phyloP scores from a whole-genome alignment of 2,113 vertebrate genomes.

The Heterotilapia buettikoferi region DNA sequence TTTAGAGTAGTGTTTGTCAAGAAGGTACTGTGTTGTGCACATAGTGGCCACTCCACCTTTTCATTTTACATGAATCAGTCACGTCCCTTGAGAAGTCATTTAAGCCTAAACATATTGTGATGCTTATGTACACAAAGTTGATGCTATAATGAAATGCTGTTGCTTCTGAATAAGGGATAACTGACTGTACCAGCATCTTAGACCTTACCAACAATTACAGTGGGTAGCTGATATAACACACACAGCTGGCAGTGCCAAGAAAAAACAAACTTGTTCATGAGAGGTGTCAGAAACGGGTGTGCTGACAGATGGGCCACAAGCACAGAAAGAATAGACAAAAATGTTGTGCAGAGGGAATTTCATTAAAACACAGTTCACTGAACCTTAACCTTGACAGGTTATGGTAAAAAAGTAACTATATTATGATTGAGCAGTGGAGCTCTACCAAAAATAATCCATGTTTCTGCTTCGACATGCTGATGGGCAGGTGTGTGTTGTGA shows the following conservation, averaged over 20 bases:
- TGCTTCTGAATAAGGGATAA: not conserved
- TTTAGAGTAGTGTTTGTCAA: conserved; percentile 8
- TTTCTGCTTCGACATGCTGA: not conserved
- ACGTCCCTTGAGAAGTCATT: not conserved
- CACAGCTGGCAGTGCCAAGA: not conserved
- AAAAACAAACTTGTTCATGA: not conserved
- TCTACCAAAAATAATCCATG: not conserved
- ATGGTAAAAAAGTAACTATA: not conserved
- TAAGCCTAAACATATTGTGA: not conserved
- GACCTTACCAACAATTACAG: not conserved
- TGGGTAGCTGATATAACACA: not conserved
- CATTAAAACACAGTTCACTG: not conserved
- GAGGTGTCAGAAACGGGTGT: not conserved
- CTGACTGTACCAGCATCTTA: not conserved
- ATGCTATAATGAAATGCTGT: not conserved
- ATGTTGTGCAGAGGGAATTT: not conserved
- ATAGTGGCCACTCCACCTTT: not conserved
- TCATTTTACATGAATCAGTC: conserved; percentile 1
- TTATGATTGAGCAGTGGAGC: not conserved
- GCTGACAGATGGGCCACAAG: not conserved
- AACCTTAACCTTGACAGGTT: not conserved
- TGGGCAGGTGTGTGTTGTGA: not conserved
- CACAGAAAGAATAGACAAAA: not conserved
- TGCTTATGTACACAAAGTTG: not conserved
- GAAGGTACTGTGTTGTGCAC: not conserved